A percentile compares a stretch with the other conserved stretches of the same genome.
These are phyloP conservation scores for Falco naumanni DNA, from an alignment of 2,797 vertebrate species.

Conservation along the genomic window DNA sequence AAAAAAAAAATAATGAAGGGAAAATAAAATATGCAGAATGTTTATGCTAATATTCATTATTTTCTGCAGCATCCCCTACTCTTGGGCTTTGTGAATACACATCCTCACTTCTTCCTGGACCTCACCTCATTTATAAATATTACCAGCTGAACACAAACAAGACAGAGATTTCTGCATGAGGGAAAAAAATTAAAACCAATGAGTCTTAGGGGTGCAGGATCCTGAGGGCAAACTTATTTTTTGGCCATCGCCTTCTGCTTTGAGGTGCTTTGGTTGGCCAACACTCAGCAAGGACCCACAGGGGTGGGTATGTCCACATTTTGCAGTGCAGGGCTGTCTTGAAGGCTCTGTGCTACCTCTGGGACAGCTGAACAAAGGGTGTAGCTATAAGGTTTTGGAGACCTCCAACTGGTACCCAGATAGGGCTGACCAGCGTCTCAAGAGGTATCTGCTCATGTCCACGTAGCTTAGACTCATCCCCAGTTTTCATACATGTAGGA, in stretches of 20 bases:
- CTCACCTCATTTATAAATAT: not conserved
- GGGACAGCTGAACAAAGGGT: not conserved
- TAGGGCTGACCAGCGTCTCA: not conserved
- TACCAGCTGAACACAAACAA: not conserved
- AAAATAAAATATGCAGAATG: not conserved
- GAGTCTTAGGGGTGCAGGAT: not conserved
- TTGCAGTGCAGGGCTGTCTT: not conserved
- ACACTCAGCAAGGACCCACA: rapidly evolving
- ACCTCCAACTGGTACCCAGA: not conserved
- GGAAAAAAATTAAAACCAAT: not conserved
- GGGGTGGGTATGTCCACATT: not conserved
- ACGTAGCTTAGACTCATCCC: not conserved
- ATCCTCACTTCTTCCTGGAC: not conserved
- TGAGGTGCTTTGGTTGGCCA: not conserved
- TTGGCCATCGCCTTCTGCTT: not conserved
- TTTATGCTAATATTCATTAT: not conserved
- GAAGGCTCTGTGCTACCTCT: not conserved
- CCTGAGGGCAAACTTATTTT: not conserved
- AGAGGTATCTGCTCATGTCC: not conserved
- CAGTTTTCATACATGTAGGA: not conserved
- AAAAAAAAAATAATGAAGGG: too few relatives aligned
- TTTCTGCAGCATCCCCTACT: not conserved
- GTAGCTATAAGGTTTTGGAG: not conserved
- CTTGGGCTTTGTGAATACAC: not conserved
- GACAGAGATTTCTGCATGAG: not conserved